A percentile compares a stretch with the other conserved stretches of the same genome.
Conservation (phyloP, 2,797 vertebrate genomes). For the Rhinoraja longicauda region DNA sequence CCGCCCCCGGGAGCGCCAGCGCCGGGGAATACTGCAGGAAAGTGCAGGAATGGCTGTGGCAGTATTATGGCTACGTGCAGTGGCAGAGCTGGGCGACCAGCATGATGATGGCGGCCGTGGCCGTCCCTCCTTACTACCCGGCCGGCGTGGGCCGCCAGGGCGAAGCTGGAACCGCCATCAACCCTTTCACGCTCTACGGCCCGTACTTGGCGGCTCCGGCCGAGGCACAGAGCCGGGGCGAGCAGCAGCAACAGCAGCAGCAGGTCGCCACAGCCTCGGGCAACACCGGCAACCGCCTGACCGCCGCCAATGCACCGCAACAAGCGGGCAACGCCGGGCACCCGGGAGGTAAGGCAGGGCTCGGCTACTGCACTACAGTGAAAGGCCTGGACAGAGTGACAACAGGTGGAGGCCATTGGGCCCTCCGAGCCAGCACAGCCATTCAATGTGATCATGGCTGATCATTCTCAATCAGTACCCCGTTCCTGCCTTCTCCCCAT, state of each 20-base stretch:
- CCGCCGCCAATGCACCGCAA: constrained; percentile 42
- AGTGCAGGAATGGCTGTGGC: constrained; percentile 87
- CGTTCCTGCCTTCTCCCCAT: too few species aligned
- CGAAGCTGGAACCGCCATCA: constrained; percentile 35
- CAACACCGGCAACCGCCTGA: constrained; percentile 42
- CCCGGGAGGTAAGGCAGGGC: constrained; percentile 59
- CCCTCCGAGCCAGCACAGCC: too few species aligned
- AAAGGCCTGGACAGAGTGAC: too few species aligned
- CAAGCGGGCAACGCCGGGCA: constrained; percentile 54
- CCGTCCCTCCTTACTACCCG: constrained; percentile 45
- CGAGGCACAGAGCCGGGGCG: constrained; percentile 32
- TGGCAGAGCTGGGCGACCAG: constrained; percentile 68
- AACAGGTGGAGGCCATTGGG: too few species aligned
- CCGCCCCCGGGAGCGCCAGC: constrained; percentile 41
- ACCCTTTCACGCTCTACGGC: neutral
- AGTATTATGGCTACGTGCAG: constrained; percentile 72
- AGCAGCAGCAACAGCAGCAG: constrained; percentile 46
- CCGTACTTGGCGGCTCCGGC: neutral
- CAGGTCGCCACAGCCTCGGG: constrained; percentile 40
- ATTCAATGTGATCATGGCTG: too few species aligned
- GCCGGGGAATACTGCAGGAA: constrained; percentile 71
- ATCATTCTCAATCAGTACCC: too few species aligned
- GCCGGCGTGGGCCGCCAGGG: constrained; percentile 40
- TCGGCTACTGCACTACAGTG: too few species aligned
- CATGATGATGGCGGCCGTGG: constrained; percentile 41